Percentiles rank a stretch among this genome's conserved stretches.
Conservation (phyloP, 2,113 vertebrate species). For the Scytalopus superciliaris region DNA sequence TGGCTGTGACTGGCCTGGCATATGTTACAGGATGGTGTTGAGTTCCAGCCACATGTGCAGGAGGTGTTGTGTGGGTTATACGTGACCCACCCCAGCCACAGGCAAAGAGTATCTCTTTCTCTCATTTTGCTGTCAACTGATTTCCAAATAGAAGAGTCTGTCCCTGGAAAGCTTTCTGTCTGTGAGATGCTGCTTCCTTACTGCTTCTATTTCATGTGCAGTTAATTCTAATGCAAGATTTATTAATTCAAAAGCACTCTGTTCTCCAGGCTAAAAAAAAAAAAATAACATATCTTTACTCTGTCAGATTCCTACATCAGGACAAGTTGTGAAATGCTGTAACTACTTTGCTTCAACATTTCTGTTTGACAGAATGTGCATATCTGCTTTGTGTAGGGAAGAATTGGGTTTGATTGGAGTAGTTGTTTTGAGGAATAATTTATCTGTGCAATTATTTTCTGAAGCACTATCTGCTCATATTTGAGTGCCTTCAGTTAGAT, state of each 20-base stretch:
- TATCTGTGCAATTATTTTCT: conserved; percentile 18
- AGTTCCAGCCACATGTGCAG: background rate
- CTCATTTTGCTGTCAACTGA: background rate
- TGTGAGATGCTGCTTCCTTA: background rate
- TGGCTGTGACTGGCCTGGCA: fast-evolving
- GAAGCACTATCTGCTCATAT: background rate
- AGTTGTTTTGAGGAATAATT: conserved; percentile 48
- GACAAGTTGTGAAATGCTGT: conserved; percentile 36
- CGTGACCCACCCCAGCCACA: background rate
- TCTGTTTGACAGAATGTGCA: background rate
- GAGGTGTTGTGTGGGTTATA: background rate
- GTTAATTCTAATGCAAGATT: conserved; percentile 54
- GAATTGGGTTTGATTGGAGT: conserved; percentile 31
- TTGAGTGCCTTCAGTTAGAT: background rate
- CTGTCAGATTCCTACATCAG: conserved; percentile 27
- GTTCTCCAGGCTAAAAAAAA: conserved; percentile 31
- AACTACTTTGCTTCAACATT: background rate
- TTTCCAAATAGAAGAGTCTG: background rate
- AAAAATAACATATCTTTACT: background rate
- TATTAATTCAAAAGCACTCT: conserved; percentile 58
- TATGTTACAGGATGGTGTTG: fast-evolving
- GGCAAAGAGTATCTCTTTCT: background rate
- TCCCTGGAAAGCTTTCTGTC: conserved; percentile 13
- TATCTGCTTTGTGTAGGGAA: conserved; percentile 24
- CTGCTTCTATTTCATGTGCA: conserved; percentile 31